Conservation (phyloP, 2,888 invertebrate species). For the Cheiracanthium punctorium region DNA sequence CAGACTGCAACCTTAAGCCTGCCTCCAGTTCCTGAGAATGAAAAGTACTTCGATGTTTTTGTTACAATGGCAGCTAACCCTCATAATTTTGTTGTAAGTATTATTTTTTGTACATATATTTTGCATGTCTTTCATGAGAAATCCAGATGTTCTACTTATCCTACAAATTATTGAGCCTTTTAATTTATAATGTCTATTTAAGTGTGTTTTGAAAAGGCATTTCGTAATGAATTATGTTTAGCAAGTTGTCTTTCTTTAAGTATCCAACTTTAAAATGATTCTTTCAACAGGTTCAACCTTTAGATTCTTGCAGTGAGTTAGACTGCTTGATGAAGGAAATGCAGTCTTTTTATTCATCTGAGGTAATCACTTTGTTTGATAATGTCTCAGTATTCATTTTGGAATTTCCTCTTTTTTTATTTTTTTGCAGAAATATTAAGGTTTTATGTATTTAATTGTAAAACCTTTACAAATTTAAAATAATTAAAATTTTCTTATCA, state of each 20-base stretch:
- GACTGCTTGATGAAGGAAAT: conserved; percentile 41
- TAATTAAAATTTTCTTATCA: too few species aligned
- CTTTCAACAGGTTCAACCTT: conserved; percentile 56
- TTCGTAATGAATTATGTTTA: too few species aligned
- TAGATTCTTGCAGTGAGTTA: conserved; percentile 16
- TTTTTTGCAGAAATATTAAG: too few species aligned
- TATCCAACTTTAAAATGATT: too few species aligned
- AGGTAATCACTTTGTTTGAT: conserved; percentile 28
- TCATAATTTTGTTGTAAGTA: conserved; percentile 81
- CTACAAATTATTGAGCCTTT: background rate
- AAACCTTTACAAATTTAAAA: too few species aligned
- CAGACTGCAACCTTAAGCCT: conserved; percentile 69
- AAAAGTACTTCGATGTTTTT: conserved; percentile 83
- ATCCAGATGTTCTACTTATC: too few species aligned
- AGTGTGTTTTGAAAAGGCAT: too few species aligned
- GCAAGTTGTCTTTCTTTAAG: too few species aligned
- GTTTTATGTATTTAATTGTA: too few species aligned
- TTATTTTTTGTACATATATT: too few species aligned
- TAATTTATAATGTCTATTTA: background rate
- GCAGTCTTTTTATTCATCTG: conserved; percentile 58
- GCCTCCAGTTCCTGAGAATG: conserved; percentile 78
- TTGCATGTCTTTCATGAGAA: background rate
- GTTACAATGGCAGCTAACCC: conserved; percentile 87
- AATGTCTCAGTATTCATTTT: too few species aligned
- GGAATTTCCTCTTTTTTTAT: too few species aligned